Base-by-base conservation (phyloP, 2,888 invertebrate species). In the Catocala nupta region DNA sequence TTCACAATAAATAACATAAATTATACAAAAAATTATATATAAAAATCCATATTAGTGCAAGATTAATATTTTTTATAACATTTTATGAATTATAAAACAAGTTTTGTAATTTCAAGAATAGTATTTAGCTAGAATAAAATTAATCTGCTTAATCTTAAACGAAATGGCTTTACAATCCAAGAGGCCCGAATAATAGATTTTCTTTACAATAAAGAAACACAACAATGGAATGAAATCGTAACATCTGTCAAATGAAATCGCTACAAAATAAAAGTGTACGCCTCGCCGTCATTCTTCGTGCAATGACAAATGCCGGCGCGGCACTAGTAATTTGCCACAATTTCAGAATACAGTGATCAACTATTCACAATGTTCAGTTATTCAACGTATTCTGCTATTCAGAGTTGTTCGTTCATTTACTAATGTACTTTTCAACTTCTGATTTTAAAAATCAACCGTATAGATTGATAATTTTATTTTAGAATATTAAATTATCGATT, bases 241-340 rank as follows among this genome's bases (percentile, higher is more conserved):
- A 71, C 81, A 83, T 83, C 85, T 83, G 86, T 87, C 85, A 85
- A 82, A 85, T 82, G 80, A 79, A 80, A 87, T 81, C 75, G 81
- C 78, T 71, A 83, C 83, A 80, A 82, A 83, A 86, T 80, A 84
- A 81, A 78, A 81, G 73, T 65, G 65, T 73, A 72, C 73, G 34
- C 58, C 56, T 66, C 73, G 36, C 56, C 57, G 67, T 72, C 70
- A 77, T 77, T 82, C 77, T 80, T 71, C 71, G 63, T 70, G 68
- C 71, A 77, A 78, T 88, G 88, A 90, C 82, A 86, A 88, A 89
- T 87, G 87, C 71, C 72, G 69, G 68, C 62, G 75, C 74, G 80
- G 74, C 78, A 74, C 63, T 68, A 80, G 80, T 84, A 84, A 83
- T 89, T 86, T 84, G 82, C 87, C 86, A 82, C 81, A 75, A 79